Conservation (phyloP, 1,140 invertebrate species). For the Carposina sasakii region DNA sequence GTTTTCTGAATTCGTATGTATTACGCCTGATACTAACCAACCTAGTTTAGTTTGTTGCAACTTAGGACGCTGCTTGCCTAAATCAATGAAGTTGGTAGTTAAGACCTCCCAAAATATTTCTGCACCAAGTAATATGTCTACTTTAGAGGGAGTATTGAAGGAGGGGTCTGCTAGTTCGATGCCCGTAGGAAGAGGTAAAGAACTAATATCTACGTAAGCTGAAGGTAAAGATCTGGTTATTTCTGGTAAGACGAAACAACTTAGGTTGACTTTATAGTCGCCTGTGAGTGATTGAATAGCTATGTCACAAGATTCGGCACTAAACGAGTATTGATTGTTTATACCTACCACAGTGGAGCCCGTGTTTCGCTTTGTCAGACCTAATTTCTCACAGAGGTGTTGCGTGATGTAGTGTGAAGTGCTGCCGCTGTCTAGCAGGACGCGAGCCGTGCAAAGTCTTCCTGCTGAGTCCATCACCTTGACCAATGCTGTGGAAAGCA, state of each 20-base stretch:
- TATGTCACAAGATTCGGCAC: conserved; percentile 4
- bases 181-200: conserved; percentile 22
- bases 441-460: conserved; percentile 14
- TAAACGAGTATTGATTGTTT: conserved; percentile 4
- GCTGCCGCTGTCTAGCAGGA: conserved; percentile 26
- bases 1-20: neutral
- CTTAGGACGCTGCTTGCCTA: conserved; percentile 15
- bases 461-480: conserved; percentile 17
- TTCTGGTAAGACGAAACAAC: neutral
- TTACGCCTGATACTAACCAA: conserved; percentile 20
- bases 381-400: conserved; percentile 19
- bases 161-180: conserved; percentile 34
- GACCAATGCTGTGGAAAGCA: conserved; percentile 26
- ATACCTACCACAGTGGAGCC: conserved; percentile 17
- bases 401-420: conserved; percentile 24
- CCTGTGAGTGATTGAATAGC: neutral
- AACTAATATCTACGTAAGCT: conserved; percentile 1
- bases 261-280: neutral
- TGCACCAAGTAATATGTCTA: conserved; percentile 38
- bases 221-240: conserved; percentile 5
- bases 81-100: conserved; percentile 22
- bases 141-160: conserved; percentile 24
- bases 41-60: conserved; percentile 30
- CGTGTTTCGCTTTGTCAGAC: conserved; percentile 10
- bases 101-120: conserved; percentile 29